Evolutionary conservation across 1,140 invertebrate genomes (phyloP).

Genomic region (Nebria ingens): DNA sequence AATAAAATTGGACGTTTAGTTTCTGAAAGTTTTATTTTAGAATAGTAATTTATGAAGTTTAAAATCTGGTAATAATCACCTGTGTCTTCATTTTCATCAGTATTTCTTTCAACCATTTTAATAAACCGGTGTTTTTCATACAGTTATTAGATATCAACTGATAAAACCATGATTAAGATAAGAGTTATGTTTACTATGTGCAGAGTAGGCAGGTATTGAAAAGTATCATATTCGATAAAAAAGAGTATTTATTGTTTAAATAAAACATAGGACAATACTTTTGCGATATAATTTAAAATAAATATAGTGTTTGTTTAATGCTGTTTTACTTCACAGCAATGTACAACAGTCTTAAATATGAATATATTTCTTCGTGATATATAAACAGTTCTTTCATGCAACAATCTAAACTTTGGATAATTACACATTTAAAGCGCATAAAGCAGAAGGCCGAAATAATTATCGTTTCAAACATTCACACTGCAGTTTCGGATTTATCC

Average conservation of each 20-base stretch:
- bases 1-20: neutral
- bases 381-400: neutral
- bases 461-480: neutral
- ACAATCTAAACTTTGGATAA: constrained; percentile 4
- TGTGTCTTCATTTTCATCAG: no score
- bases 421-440: constrained; percentile 6
- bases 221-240: no score
- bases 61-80: no score
- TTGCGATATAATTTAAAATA: neutral
- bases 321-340: neutral
- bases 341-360: constrained; percentile 3
- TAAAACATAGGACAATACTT: neutral
- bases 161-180: no score
- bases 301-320: neutral
- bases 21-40: no score
- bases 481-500: neutral
- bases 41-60: no score
- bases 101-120: no score
- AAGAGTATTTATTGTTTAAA: constrained; percentile 1
- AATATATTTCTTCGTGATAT: neutral
- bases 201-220: no score
- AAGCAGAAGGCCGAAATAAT: neutral
- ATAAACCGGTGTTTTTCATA: no score
- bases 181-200: no score
- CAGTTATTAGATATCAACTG: no score